Evolutionary conservation across 1,140 invertebrate species (phyloP).

Genomic region (Apocrypta bakeri): DNA sequence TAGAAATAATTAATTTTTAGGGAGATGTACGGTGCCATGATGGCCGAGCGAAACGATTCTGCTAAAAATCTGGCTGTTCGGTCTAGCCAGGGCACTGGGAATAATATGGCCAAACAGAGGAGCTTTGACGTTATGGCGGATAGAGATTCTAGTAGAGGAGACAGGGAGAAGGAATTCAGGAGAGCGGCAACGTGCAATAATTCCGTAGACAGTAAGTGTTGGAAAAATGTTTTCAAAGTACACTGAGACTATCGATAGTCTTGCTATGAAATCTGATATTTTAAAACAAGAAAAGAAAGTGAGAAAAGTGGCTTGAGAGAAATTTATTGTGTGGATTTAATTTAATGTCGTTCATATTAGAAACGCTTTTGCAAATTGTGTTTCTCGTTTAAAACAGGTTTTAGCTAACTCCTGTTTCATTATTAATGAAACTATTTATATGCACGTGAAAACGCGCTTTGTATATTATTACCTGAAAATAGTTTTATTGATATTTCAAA

Average conservation of each 20-base stretch:
- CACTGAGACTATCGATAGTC: neutral
- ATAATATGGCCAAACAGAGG: slow-evolving; percentile 70
- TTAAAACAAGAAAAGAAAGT: neutral
- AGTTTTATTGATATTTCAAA: neutral
- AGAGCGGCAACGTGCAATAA: slow-evolving; percentile 68
- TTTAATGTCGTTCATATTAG: too few species aligned
- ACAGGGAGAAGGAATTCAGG: slow-evolving; percentile 64
- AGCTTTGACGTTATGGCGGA: slow-evolving; percentile 70
- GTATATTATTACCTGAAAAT: too few species aligned
- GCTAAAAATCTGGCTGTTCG: slow-evolving; percentile 58
- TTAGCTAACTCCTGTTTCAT: neutral
- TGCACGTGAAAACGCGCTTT: too few species aligned
- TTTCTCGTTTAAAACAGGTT: neutral
- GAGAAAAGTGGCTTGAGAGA: neutral
- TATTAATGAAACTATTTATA: neutral
- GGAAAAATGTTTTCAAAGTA: neutral
- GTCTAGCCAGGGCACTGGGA: slow-evolving; percentile 42
- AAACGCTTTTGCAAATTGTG: too few species aligned
- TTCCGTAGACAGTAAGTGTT: slow-evolving; percentile 66
- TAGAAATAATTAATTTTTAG: neutral
- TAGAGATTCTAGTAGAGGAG: slow-evolving; percentile 48
- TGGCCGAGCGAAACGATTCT: slow-evolving; percentile 63
- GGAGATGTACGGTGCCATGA: slow-evolving; percentile 68
- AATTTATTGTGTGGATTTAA: too few species aligned
- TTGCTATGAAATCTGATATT: neutral